Evolutionary conservation across 2,797 vertebrate genomes (phyloP).

Genomic region (Varecia variegata): DNA sequence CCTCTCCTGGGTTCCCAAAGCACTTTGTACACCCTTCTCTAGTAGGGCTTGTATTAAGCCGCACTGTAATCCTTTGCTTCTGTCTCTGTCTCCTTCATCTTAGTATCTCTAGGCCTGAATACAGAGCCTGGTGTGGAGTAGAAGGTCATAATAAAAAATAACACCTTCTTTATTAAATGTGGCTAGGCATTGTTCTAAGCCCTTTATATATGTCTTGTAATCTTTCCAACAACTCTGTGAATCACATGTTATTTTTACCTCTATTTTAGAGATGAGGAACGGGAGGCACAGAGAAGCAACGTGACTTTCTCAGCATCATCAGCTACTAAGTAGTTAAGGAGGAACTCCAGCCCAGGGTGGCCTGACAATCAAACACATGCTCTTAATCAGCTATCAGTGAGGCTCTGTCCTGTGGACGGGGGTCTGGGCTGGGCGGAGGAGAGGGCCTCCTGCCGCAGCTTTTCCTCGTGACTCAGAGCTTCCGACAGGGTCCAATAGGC

Average conservation of each 20-base stretch:
- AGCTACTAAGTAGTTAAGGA: background rate
- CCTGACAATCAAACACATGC: background rate
- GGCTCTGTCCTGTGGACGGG: background rate
- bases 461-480: background rate
- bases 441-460: background rate
- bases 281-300: background rate
- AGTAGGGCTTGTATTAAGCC: background rate
- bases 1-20: background rate
- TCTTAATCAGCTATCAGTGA: background rate
- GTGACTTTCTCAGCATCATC: background rate
- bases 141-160: background rate
- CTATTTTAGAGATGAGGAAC: background rate
- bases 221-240: background rate
- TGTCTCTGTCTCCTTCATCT: background rate
- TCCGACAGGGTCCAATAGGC: background rate
- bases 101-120: background rate
- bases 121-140: background rate
- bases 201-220: background rate
- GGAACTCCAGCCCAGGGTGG: background rate
- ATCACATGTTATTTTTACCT: background rate
- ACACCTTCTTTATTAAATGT: background rate
- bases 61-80: background rate
- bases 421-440: background rate
- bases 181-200: background rate
- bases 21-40: background rate